These are phyloP conservation scores for Drosophila lacteicornis DNA, from an alignment of 1,140 invertebrate species.

Conservation along the genomic window DNA sequence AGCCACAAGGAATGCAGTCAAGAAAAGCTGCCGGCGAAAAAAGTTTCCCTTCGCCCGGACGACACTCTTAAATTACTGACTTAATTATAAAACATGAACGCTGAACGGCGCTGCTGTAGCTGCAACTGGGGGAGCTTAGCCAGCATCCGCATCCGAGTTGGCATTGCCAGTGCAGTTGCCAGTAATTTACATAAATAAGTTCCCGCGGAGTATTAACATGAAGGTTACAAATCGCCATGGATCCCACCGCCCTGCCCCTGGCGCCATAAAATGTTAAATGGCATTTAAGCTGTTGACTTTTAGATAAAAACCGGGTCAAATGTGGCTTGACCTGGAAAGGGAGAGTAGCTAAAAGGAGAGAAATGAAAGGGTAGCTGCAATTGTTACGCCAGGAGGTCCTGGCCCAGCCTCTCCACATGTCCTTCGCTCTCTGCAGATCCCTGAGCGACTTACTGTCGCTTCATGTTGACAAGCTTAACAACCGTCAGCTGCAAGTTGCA, in stretches of 20 bases:
- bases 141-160: conserved; percentile 9
- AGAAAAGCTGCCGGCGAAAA: conserved; percentile 62
- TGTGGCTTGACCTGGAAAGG: conserved; percentile 28
- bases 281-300: conserved; percentile 73
- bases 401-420: not conserved
- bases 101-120: not conserved
- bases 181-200: conserved; percentile 81
- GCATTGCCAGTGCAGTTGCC: conserved; percentile 58
- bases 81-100: conserved; percentile 82
- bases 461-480: conserved; percentile 61
- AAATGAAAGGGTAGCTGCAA: conserved; percentile 20
- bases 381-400: conserved; percentile 36
- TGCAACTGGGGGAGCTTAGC: conserved; percentile 25
- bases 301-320: conserved; percentile 63
- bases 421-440: not conserved
- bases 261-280: conserved; percentile 71
- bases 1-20: conserved; percentile 77
- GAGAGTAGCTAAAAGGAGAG: not conserved
- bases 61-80: conserved; percentile 81
- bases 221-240: conserved; percentile 73
- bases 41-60: conserved; percentile 54
- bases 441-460: conserved; percentile 47
- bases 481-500: conserved; percentile 48
- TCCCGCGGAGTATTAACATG: conserved; percentile 65
- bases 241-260: not conserved